These are phyloP conservation scores for Elymnias hypermnestra DNA, from an alignment of 1,140 invertebrate species.

Conservation along the genomic window DNA sequence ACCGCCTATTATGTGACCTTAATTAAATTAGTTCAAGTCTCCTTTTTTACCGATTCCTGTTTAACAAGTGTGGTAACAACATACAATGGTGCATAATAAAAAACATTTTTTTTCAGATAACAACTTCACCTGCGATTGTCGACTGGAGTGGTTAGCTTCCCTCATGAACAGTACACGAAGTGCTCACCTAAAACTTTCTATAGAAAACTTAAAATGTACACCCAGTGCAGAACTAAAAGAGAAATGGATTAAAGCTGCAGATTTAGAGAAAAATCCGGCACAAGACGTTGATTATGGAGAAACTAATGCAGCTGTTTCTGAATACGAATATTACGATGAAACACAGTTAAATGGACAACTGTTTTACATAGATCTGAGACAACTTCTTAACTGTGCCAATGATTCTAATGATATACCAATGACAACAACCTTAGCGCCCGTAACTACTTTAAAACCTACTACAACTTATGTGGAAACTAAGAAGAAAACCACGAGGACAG, in stretches of 20 bases:
- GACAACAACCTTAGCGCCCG: neutral
- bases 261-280: conserved; percentile 37
- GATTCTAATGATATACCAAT: conserved; percentile 6
- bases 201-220: conserved; percentile 59
- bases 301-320: conserved; percentile 20
- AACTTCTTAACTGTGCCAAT: conserved; percentile 46
- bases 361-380: conserved; percentile 59
- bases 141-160: conserved; percentile 52
- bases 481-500: too few species aligned
- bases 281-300: conserved; percentile 27
- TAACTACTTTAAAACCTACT: conserved; percentile 9
- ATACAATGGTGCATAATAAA: too few species aligned
- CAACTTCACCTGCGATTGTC: conserved; percentile 56
- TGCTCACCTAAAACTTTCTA: conserved; percentile 34
- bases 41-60: neutral
- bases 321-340: conserved; percentile 66
- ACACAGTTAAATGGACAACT: conserved; percentile 56
- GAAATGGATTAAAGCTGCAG: conserved; percentile 39
- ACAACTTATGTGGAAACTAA: too few species aligned
- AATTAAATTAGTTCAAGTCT: neutral
- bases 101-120: conserved; percentile 41
- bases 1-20: too few species aligned
- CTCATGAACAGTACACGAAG: conserved; percentile 54
- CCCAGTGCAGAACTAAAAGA: conserved; percentile 45
- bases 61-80: too few species aligned